phyloP scores from a whole-genome alignment of 2,888 invertebrate species.

The Drosophila picticornis region DNA sequence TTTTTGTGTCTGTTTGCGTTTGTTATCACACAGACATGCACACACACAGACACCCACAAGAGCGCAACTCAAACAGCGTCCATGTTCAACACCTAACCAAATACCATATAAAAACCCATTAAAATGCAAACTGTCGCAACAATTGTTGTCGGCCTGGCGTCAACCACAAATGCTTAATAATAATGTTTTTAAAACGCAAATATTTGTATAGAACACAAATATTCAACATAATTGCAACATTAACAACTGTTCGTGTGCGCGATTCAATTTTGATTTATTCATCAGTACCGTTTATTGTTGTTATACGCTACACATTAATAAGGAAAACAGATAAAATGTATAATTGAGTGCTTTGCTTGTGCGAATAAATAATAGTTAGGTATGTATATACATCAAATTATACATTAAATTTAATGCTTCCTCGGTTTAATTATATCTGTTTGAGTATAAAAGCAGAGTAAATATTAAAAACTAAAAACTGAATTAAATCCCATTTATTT shows the following conservation, averaged over 20 bases:
- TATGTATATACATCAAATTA: background rate
- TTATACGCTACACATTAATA: conserved; percentile 6
- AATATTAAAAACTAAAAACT: background rate
- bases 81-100: conserved; percentile 52
- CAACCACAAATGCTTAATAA: conserved; percentile 51
- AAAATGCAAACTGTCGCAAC: conserved; percentile 38
- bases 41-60: background rate
- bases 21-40: background rate
- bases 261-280: conserved; percentile 26
- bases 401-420: background rate
- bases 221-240: conserved; percentile 44
- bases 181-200: conserved; percentile 52
- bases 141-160: conserved; percentile 23
- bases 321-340: background rate
- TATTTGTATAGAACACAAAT: conserved; percentile 43
- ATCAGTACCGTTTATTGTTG: background rate
- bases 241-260: conserved; percentile 33
- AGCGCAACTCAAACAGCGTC: conserved; percentile 32
- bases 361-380: background rate
- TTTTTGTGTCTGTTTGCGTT: background rate
- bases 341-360: background rate
- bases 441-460: too few relatives aligned
- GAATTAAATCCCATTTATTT: background rate
- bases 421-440: background rate
- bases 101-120: conserved; percentile 53